Conservation (phyloP, 1,140 invertebrate genomes). For the Paracyclopina nana region DNA sequence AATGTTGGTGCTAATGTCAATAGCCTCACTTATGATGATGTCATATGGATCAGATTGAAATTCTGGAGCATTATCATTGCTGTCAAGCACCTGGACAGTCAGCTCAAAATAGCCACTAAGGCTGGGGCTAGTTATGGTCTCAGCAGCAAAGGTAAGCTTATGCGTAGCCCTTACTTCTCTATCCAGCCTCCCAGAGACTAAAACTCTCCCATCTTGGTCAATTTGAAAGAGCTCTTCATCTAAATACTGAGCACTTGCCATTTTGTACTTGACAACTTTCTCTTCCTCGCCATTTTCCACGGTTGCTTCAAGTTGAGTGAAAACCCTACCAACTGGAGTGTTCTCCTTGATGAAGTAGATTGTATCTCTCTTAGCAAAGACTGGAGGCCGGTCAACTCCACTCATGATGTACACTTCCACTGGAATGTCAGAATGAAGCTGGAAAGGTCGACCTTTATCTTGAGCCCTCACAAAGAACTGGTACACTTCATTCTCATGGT, state of each 20-base stretch:
- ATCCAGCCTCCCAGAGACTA: conserved; percentile 46
- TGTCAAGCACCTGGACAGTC: conserved; percentile 56
- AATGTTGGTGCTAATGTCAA: conserved; percentile 49
- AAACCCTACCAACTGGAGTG: conserved; percentile 2
- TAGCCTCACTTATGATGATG: conserved; percentile 55
- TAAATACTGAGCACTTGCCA: conserved; percentile 41
- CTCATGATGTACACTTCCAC: conserved; percentile 31
- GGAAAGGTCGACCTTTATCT: conserved; percentile 44
- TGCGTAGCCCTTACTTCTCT: conserved; percentile 48
- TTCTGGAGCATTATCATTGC: conserved; percentile 68
- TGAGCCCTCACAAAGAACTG: conserved; percentile 71
- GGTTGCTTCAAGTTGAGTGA: not conserved
- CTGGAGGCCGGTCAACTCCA: conserved; percentile 15
- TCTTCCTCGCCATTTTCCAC: conserved; percentile 25
- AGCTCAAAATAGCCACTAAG: conserved; percentile 50
- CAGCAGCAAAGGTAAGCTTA: conserved; percentile 52
- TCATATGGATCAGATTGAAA: conserved; percentile 66
- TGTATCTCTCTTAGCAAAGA: conserved; percentile 11
- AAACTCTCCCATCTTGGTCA: conserved; percentile 47
- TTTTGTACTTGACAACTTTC: conserved; percentile 39
- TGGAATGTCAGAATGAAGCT: conserved; percentile 53
- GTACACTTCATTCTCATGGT: conserved; percentile 46
- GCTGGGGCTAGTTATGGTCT: conserved; percentile 50
- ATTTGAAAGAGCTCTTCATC: conserved; percentile 40
- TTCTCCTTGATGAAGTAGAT: conserved; percentile 7